Base-by-base conservation (phyloP, 1,140 invertebrate species). In the Drosophila pandora region DNA sequence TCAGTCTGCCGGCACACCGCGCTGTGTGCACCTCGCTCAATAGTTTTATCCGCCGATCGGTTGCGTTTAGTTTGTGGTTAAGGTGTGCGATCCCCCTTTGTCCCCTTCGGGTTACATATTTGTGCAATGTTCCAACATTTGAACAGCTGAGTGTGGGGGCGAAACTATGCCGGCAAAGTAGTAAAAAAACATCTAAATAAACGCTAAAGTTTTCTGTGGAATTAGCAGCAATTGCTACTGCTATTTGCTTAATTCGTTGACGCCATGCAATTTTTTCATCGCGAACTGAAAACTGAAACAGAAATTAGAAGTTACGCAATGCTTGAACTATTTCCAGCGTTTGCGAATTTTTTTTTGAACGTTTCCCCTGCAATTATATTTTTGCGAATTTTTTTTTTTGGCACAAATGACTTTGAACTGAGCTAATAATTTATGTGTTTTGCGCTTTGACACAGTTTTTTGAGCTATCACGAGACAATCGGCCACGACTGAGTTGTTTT, bases 201-300 rank as follows among this genome's bases (percentile, higher is more conserved):
- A 58, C 64, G 76, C 53, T 34, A 59, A 37, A 37, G 34, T 37
- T 37, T 32, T 13, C 41, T 13, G 41, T 13, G 13, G 41, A 43
- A 43, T 43, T 43, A 43, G 57, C 64, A 75, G 56, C 72, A 79
- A 70, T 77, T 67, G 53, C 68, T 69, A 85, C 17, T 47, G 59
- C 61, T 80, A 70, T 85, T 85, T 85, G 74, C 79, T 81, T 87
- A 85, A 85, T 87, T 73, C 65, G 82, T 87, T 80, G 64, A 72
- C 81, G 67, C 80, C 68, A 73, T 73, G 72, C 65, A 70, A 67
- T 73, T 79, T 79, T 79, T 63, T 61, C 57, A 61, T 60, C 61
- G 63, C 64, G 65, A 17, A 0, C 17, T 17, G 17, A 79, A 72
- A 76, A 58, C 41, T 61, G 28, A 53, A 57, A 28, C 52, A 43